Evolutionary conservation across 2,113 vertebrate genomes (phyloP), one percentile per base, ranked within the genome.

Genomic region (Mixornis gularis): DNA sequence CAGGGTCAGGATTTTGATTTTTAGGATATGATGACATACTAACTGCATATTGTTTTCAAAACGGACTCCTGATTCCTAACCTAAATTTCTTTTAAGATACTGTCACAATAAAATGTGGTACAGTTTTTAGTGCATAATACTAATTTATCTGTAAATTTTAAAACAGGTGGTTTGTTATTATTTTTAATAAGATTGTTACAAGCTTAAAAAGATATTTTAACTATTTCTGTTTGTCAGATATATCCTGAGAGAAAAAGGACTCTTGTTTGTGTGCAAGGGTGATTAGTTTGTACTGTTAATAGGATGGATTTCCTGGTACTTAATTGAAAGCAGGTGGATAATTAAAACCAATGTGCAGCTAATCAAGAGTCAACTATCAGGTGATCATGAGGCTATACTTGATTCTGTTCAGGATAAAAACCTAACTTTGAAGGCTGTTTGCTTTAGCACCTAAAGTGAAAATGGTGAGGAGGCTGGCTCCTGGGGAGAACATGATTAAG

Each of bases 241-340:
- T 44, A 79, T n/a, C 34, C 63, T 74, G 55, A 79, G 25, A 87
- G 44, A 40, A 85, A 93, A 89, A 87, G 22, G 32, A 58, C 40
- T 93, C 62, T 58, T 76, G 59, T 93, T 89, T 85, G 53, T 60
- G 66, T 74, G 66, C 63, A 82, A 90, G 72, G 52, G 69, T 91
- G 71, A 95, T 96, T 96, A 96, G 84, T 76, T 93, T 94, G 84
- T 93, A 55, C 89, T 29, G 59, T 92, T 96, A 96, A 94, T 91
- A 93, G 56, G 77, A 90, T 96, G 72, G 89, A 93, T 96, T 91
- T 95, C 89, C 76, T 94, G 77, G 81, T 79, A 86, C 48, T 93
- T 96, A 96, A 96, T 87, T 95, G 95, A 96, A 96, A 94, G 81
- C 96, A 95, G 95, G 92, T 96, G 93, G 88, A 96, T 95, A 94